Evolutionary conservation across 37 sponge, comb jelly and placozoan genomes (phyloP), one percentile per base, ranked within the genome.

Genomic region (Ephydatia muelleri): DNA sequence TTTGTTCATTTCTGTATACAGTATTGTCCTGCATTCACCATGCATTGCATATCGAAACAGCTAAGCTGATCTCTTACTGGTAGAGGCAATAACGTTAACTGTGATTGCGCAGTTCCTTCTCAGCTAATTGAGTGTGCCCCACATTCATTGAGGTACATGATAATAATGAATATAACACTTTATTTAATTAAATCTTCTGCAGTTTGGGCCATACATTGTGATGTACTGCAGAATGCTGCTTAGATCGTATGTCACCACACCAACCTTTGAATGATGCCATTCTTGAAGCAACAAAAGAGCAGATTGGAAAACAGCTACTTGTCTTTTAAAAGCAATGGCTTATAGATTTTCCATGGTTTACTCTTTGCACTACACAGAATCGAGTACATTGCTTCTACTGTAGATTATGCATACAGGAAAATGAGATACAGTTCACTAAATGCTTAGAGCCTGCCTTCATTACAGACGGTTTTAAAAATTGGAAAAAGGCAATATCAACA

Each of bases 371-470:
- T 49, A 77, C 77, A 22, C 27, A 64, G 28, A 84, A 31, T 37
- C 49, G n/a, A 38, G 49, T 90, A 16, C 68, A 81, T 72, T 90
- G 85, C 66, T 68, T 84, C 27, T 84, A 89, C 49, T 90, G 90
- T 68, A 72, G 82, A 39, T 67, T 13, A 30, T 82, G 77, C 69
- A 71, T 19, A 21, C 37, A 76, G 68, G 57, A 66, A n/a, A 49
- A 65, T 4, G 8, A 75, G 21, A 4, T 84, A 21, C 28, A 31
- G 19, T 81, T 90, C 67, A 68, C 67, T 71, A 90, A 71, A 26
- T 85, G 69, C 30, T 38, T 48, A 49, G 75, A 85, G 29, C 34
- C 64, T 40, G 57, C 85, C 21, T 90, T 90, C 40, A 75, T 65
- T 28, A 80, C 25, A 2, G 68, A 11, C 80, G 90, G 90, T 3